phyloP scores from a whole-genome alignment of 2,797 vertebrate species.

The Melanotaenia pygmaea region DNA sequence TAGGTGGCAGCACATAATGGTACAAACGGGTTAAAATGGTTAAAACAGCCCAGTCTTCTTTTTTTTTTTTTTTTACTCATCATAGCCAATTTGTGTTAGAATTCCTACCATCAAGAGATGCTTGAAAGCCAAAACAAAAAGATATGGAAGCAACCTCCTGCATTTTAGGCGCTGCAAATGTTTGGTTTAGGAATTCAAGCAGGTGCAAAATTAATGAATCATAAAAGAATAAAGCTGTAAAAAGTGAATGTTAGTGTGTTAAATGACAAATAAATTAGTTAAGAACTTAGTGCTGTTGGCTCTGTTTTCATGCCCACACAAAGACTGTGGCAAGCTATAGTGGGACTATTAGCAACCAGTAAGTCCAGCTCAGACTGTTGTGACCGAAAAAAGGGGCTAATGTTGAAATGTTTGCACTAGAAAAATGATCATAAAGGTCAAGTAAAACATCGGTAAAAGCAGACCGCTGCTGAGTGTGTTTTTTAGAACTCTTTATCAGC shows the following conservation, averaged over 20 bases:
- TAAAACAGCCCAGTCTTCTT: not conserved
- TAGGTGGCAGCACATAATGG: not conserved
- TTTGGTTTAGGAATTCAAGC: not conserved
- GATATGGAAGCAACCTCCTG: too few relatives aligned
- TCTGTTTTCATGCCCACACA: conserved; percentile 14
- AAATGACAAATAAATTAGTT: not conserved
- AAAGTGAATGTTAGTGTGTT: not conserved
- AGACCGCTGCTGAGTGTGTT: too few relatives aligned
- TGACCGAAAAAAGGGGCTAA: not conserved
- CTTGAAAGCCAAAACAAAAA: too few relatives aligned
- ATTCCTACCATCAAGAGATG: too few relatives aligned
- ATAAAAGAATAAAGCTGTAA: not conserved
- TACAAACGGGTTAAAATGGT: not conserved
- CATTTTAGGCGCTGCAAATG: too few relatives aligned
- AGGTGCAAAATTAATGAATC: not conserved
- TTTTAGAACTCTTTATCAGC: too few relatives aligned
- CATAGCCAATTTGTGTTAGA: too few relatives aligned
- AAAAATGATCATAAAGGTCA: too few relatives aligned
- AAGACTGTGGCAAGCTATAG: not conserved
- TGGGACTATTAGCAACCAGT: not conserved
- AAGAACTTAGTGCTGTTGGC: not conserved
- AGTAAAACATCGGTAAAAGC: too few relatives aligned
- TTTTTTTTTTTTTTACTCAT: too few relatives aligned
- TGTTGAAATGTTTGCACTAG: too few relatives aligned
- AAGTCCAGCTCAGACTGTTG: not conserved